A percentile compares a stretch with the other conserved stretches of the same genome.
Conservation (phyloP, 2,888 invertebrate genomes). For the Lithosia quadra region DNA sequence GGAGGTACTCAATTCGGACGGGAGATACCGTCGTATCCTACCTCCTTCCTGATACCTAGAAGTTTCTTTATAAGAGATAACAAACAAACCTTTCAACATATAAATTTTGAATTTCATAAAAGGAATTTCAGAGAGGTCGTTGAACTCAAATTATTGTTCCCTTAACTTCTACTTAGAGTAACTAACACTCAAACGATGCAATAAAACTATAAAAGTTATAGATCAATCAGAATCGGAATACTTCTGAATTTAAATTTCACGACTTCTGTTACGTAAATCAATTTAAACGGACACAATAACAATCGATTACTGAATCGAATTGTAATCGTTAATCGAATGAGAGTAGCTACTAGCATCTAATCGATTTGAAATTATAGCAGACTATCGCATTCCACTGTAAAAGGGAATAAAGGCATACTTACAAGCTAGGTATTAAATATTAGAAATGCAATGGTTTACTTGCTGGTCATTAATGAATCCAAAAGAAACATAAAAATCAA, state of each 20-base stretch:
- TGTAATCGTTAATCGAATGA: conserved; percentile 69
- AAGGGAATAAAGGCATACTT: neutral
- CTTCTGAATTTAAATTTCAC: conserved; percentile 48
- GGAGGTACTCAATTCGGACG: no score
- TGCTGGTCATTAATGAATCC: neutral
- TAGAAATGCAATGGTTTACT: neutral
- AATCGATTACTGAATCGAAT: conserved; percentile 67
- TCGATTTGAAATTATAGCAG: conserved; percentile 53
- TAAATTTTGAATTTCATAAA: neutral
- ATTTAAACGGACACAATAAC: conserved; percentile 49
- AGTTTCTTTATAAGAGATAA: neutral
- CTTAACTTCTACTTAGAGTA: neutral
- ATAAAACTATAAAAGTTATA: conserved; percentile 6
- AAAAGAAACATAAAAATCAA: neutral
- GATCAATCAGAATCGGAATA: conserved; percentile 31
- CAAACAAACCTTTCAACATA: neutral
- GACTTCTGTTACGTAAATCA: conserved; percentile 57
- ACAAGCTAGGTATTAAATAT: neutral
- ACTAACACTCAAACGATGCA: neutral
- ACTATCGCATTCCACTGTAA: conserved; percentile 19
- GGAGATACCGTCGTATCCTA: no score
- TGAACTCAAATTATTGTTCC: neutral
- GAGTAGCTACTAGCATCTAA: conserved; percentile 67
- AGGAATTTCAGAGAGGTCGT: neutral
- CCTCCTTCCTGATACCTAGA: no score